phyloP scores from a whole-genome alignment of 2,797 vertebrate species.

The Diplodus puntazzo region DNA sequence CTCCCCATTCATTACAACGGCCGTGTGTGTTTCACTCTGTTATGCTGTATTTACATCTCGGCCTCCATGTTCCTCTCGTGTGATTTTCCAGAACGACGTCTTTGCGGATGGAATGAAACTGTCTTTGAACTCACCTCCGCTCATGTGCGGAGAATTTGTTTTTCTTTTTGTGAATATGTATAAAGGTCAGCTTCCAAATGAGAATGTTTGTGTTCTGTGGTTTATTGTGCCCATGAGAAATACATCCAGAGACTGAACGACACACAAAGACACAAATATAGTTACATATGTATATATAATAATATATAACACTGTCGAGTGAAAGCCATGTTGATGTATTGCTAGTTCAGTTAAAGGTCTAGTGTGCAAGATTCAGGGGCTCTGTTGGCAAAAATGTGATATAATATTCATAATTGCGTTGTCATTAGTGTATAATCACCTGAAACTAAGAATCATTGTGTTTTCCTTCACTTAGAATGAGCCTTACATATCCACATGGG shows the following conservation, averaged over 20 bases:
- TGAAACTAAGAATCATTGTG: too few relatives aligned
- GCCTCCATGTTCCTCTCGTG: conserved; percentile 52
- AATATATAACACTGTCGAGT: neutral
- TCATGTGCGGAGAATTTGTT: conserved; percentile 38
- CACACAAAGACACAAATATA: neutral
- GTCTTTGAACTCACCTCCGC: conserved; percentile 41
- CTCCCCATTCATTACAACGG: conserved; percentile 48
- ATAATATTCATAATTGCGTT: too few relatives aligned
- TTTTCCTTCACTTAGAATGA: too few relatives aligned
- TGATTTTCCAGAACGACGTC: conserved; percentile 60
- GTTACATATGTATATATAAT: neutral
- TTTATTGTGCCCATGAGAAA: conserved; percentile 25
- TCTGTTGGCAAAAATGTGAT: too few relatives aligned
- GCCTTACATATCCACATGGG: too few relatives aligned
- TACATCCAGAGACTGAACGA: conserved; percentile 7
- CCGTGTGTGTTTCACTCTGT: conserved; percentile 55
- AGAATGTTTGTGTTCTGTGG: conserved; percentile 46
- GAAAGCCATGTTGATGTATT: conserved; percentile 4
- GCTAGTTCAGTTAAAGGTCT: neutral
- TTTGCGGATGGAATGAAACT: conserved; percentile 55
- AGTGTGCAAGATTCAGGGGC: too few relatives aligned
- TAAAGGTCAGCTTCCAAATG: conserved; percentile 65
- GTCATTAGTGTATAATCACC: too few relatives aligned
- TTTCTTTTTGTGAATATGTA: conserved; percentile 71
- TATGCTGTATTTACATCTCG: conserved; percentile 63